A percentile compares a stretch with the other conserved stretches of the same genome.
phyloP scores from a whole-genome alignment of 2,113 vertebrate species.

The Hyaena hyaena region DNA sequence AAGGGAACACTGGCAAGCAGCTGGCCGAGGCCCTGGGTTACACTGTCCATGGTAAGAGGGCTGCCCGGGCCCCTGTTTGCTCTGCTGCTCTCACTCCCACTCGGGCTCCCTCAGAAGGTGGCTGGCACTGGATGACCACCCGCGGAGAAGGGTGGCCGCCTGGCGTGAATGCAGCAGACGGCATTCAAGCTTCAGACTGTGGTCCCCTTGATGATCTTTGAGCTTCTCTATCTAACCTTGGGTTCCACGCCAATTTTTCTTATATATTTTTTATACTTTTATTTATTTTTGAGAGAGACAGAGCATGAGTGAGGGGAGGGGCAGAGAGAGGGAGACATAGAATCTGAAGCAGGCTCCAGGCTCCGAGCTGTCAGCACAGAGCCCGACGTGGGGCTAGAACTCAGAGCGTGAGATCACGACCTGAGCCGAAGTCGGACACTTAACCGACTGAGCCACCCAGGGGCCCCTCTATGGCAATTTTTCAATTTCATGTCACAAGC shows the following conservation, averaged over 20 bases:
- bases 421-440: too few species aligned
- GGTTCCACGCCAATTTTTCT: not conserved
- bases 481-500: not conserved
- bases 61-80: not conserved
- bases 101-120: not conserved
- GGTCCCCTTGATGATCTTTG: not conserved
- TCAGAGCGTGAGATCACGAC: too few species aligned
- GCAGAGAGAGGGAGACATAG: too few species aligned
- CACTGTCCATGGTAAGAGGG: conserved; percentile 87
- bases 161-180: not conserved
- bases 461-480: not conserved
- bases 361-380: too few species aligned
- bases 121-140: not conserved
- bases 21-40: conserved; percentile 90
- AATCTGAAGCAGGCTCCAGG: too few species aligned
- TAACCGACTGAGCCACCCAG: too few species aligned
- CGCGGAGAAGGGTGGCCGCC: not conserved
- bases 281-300: too few species aligned
- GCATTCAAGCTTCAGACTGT: not conserved
- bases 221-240: not conserved
- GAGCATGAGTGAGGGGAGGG: too few species aligned
- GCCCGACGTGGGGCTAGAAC: too few species aligned
- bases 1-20: conserved; percentile 89
- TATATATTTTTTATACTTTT: too few species aligned
- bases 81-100: not conserved